phyloP scores from a whole-genome alignment of 2,888 invertebrate genomes.

The Dusona sp. region DNA sequence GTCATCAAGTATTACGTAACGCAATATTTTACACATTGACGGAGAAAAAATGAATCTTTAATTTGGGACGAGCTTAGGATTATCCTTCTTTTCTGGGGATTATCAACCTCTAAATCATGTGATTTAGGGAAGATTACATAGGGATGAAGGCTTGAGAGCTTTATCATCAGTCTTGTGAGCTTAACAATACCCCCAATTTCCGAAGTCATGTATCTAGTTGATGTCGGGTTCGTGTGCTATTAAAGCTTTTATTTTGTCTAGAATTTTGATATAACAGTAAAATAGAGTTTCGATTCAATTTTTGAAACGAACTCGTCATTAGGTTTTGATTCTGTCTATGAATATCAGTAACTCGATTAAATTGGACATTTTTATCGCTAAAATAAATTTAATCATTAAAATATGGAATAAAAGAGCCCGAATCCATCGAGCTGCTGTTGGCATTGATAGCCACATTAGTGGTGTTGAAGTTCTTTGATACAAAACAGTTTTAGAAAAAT shows the following conservation, averaged over 20 bases:
- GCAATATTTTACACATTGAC: neutral
- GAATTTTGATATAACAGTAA: neutral
- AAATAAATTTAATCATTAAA: neutral
- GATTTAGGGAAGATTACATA: neutral
- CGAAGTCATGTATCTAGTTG: neutral
- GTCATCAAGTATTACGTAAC: neutral
- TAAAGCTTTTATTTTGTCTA: neutral
- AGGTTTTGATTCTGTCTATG: neutral
- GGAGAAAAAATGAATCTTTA: neutral
- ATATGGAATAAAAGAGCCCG: no score
- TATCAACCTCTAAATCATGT: neutral
- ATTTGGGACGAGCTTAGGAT: neutral
- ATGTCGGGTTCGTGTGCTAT: neutral
- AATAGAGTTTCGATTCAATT: neutral
- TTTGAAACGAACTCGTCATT: neutral
- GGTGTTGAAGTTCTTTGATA: no score
- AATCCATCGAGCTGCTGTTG: no score
- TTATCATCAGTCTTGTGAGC: neutral
- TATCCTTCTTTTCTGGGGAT: neutral
- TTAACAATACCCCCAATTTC: neutral
- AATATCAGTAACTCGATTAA: neutral
- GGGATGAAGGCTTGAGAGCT: neutral
- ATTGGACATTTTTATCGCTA: neutral
- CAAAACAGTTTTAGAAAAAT: no score
- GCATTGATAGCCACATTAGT: no score